Evolutionary conservation across 2,797 vertebrate genomes (phyloP).

Genomic region (Botia kubotai): DNA sequence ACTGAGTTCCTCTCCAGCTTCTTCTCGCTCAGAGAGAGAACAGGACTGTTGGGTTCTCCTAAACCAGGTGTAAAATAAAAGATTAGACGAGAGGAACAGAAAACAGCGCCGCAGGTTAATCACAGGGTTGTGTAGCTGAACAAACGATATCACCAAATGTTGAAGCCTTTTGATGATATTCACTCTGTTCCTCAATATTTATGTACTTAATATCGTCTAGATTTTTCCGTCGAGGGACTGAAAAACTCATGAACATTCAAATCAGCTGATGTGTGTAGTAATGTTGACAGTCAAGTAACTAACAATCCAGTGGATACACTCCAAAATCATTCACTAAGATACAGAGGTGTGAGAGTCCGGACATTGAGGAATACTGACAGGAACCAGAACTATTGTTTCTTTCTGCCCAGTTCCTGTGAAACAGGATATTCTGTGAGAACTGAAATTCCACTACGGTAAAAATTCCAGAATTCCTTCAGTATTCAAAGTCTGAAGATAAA

Average conservation of each 20-base stretch:
- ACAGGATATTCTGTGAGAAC: too few relatives aligned
- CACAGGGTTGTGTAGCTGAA: too few relatives aligned
- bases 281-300: background rate
- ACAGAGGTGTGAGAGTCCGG: conserved; percentile 1
- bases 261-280: too few relatives aligned
- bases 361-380: background rate
- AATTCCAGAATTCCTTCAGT: background rate
- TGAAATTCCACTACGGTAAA: too few relatives aligned
- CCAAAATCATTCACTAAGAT: conserved; percentile 36
- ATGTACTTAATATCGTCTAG: too few relatives aligned
- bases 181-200: too few relatives aligned
- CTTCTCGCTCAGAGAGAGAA: conserved; percentile 35
- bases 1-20: conserved; percentile 57
- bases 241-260: too few relatives aligned
- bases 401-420: too few relatives aligned
- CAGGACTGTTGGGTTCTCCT: conserved; percentile 64
- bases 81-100: background rate
- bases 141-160: too few relatives aligned
- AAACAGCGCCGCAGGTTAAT: too few relatives aligned
- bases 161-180: too few relatives aligned
- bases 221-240: too few relatives aligned
- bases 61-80: background rate
- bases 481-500: conserved; percentile 4
- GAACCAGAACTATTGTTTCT: background rate
- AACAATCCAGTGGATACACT: conserved; percentile 48